Conservation (phyloP, 2,888 invertebrate genomes). For the Mythimna lalbum region DNA sequence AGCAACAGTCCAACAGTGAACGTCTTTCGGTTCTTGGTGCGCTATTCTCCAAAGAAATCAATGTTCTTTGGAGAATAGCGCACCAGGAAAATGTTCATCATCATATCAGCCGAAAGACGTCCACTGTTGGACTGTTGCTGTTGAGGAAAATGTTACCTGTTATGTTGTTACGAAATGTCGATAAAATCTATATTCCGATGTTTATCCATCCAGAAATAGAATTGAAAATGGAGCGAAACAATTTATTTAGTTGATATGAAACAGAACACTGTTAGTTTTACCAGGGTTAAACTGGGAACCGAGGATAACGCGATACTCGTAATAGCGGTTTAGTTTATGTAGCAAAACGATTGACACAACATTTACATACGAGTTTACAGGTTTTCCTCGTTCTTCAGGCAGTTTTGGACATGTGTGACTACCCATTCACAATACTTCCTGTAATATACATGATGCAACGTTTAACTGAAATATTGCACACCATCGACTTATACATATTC, state of each 20-base stretch:
- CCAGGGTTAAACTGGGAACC: constrained; percentile 12
- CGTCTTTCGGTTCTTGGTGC: too few relatives aligned
- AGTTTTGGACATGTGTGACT: constrained; percentile 14
- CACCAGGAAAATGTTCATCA: too few relatives aligned
- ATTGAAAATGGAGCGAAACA: constrained; percentile 8
- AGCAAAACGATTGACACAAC: constrained; percentile 2
- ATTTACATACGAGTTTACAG: constrained; percentile 4
- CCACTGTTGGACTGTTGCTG: too few relatives aligned
- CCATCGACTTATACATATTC: too few relatives aligned
- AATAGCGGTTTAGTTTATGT: constrained; percentile 6
- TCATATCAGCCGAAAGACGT: too few relatives aligned
- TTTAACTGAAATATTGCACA: too few relatives aligned
- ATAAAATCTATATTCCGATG: constrained; percentile 27
- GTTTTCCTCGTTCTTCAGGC: constrained; percentile 30
- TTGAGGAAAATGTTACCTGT: constrained; percentile 29
- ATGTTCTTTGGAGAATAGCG: too few relatives aligned
- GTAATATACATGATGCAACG: too few relatives aligned
- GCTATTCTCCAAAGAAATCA: too few relatives aligned
- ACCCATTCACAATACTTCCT: constrained; percentile 27
- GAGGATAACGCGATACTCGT: constrained; percentile 5
- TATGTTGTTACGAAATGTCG: constrained; percentile 5
- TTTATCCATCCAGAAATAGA: constrained; percentile 35
- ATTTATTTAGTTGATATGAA: constrained; percentile 41
- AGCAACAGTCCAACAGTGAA: too few relatives aligned
- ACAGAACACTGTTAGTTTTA: constrained; percentile 35